Evolutionary conservation across 2,888 invertebrate species (phyloP), one percentile per base, ranked within the genome.

Genomic region (Trichacis sp.): DNA sequence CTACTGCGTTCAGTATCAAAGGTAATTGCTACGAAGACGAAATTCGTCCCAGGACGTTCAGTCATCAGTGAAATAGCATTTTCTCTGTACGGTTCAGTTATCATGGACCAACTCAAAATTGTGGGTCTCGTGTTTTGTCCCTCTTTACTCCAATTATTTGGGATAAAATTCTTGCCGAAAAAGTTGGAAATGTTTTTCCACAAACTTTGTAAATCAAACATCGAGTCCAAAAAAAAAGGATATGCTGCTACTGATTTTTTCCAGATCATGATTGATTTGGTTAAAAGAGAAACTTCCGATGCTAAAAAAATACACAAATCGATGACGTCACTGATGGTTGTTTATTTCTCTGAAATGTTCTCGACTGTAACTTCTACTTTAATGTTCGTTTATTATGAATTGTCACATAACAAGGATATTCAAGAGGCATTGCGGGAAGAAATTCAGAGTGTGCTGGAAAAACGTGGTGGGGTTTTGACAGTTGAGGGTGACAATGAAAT

Each of bases 271-370:
- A 81, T 87, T 4, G 84, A 64, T 1, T 54, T 60, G 2, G 85
- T 63, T 83, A 47, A 85, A 83, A 67, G 85, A 83, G 53, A 64
- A 83, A 54, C 85, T 81, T 60, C 84, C 83, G 9, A 18, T 6
- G 43, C 49, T 17, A 15, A 84, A 20, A 77, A 77, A n/a, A 76
- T 72, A 3, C 75, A 72, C 8, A 72, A 61, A 18, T 48, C 74
- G 43, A 53, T 33, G 60, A 72, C 45, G 51, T 56, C 49, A 6
- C 86, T 87, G 65, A 83, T 85, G 9, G 77, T 86, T n/a, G 81
- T 86, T 1, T 87, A 88, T 70, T 87, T 87, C 68, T 64, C 85
- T 0, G 88, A 87, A 18, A 88, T 88, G 1, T 87, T 85, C 68
- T 88, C 88, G 72, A 88, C 88, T 0, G 86, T 87, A 0, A 86